phyloP scores from a whole-genome alignment of 2,888 invertebrate species.

The Patella caerulea region DNA sequence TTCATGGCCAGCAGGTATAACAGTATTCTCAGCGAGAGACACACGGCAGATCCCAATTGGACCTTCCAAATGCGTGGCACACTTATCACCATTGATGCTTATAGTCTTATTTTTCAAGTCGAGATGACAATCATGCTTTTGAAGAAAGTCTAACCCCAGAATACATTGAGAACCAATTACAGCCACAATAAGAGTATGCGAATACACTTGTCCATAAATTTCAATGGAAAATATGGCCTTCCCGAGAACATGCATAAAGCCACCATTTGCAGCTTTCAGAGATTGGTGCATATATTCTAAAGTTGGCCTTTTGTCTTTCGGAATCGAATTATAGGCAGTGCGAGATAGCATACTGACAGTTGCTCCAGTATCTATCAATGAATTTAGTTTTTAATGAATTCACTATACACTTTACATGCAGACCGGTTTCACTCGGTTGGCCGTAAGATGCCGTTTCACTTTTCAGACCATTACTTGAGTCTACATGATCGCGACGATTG shows the following conservation, averaged over 20 bases:
- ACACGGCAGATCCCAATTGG: conserved; percentile 8
- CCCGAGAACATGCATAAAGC: neutral
- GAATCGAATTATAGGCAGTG: neutral
- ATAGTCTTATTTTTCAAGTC: neutral
- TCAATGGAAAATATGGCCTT: neutral
- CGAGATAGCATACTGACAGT: neutral
- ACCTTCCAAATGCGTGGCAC: neutral
- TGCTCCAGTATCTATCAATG: conserved; percentile 1
- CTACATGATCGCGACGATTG: too few relatives aligned
- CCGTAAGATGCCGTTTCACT: neutral
- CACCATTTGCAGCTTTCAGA: neutral
- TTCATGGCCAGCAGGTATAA: neutral
- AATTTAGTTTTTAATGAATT: neutral
- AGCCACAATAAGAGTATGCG: neutral
- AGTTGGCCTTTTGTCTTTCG: neutral
- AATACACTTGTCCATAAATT: neutral
- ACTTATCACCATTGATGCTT: neutral
- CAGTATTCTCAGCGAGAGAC: neutral
- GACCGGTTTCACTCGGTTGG: conserved; percentile 1
- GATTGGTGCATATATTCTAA: neutral
- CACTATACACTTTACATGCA: neutral
- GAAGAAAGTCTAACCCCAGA: neutral
- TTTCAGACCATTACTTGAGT: too few relatives aligned
- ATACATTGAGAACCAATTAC: neutral
- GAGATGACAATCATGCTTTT: neutral